Conservation (phyloP, 2,113 vertebrate genomes). For the Platichthys flesus region DNA sequence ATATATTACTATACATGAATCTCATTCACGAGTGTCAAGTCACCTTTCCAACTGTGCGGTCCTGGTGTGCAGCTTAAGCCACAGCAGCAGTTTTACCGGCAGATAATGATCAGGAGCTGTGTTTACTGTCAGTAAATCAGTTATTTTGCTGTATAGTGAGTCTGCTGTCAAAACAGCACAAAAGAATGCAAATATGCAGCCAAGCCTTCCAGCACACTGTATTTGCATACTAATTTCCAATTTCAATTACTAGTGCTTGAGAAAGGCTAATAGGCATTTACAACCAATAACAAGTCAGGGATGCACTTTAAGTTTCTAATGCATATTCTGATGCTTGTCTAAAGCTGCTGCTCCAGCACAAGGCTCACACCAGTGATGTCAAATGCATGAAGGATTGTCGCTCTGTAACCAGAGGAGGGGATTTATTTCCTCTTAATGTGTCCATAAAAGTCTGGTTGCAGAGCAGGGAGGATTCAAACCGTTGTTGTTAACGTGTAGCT, state of each 20-base stretch:
- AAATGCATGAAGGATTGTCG: not conserved
- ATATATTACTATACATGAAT: not conserved
- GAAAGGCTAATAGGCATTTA: slow-evolving; percentile 18
- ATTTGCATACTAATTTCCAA: slow-evolving; percentile 16
- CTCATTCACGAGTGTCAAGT: not conserved
- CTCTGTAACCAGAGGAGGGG: not conserved
- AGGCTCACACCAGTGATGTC: not conserved
- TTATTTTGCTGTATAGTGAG: not conserved
- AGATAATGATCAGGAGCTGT: no score
- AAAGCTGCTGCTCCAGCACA: not conserved
- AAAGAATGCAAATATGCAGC: slow-evolving; percentile 18
- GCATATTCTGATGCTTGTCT: slow-evolving; percentile 9
- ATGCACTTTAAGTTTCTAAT: not conserved
- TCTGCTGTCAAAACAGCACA: not conserved
- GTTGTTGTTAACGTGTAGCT: slow-evolving; percentile 3
- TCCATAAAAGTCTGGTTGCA: slow-evolving; percentile 6
- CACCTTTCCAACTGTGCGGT: slow-evolving; percentile 4
- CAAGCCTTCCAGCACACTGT: not conserved
- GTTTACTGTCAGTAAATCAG: not conserved
- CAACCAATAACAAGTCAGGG: slow-evolving; percentile 3
- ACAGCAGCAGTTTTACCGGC: no score
- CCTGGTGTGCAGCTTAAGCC: no score
- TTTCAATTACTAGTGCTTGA: not conserved
- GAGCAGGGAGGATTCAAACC: slow-evolving; percentile 14
- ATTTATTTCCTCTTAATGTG: not conserved